Evolutionary conservation across 2,888 invertebrate genomes (phyloP), one percentile per base, ranked within the genome.

Genomic region (Cosmia trapezina): DNA sequence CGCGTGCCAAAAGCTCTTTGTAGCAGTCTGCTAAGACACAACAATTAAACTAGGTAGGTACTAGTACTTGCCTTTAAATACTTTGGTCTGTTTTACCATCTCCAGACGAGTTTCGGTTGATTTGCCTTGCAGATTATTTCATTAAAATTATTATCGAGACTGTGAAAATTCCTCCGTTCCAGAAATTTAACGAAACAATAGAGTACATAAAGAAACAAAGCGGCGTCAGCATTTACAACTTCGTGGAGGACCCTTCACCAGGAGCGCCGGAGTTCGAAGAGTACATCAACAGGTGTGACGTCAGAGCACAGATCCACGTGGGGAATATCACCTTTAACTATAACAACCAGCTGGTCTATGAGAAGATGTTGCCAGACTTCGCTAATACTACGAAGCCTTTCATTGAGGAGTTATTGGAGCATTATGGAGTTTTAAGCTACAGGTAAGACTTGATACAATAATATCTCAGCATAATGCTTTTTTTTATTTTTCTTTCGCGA

Each of bases 381-480:
- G 97, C 97, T 96, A 97, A 97, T 83, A 97, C 97, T 0, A 96
- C 97, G 2, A 97, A 97, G 72, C 95, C 96, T 0, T 96, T 97
- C 92, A 89, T 98, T 37, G 95, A 96, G 45, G 96, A 96, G 83
- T 89, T 98, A 19, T 87, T 97, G 17, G 95, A 96, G 54, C 91
- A 97, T 87, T 98, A 97, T 86, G 94, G 95, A 86, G 97, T 98
- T 28, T 90, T 98, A 84, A 95, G 98, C 78, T 98, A 98, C 66
- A 92, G 90, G 94, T 93, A 76, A 70, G 43, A 54, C 7, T 14
- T 7, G 3, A 28, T 14, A 54, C 17, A 6, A 37, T 28, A 28
- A 28, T 28, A 28, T 28, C 28, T 28, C 28, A 28, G 28, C 28
- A 28, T 28, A 28, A 28, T 28, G 28, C 3, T 28, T 28, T 28